Conservation (phyloP, 2,797 vertebrate species). For the Girardinus metallicus region DNA sequence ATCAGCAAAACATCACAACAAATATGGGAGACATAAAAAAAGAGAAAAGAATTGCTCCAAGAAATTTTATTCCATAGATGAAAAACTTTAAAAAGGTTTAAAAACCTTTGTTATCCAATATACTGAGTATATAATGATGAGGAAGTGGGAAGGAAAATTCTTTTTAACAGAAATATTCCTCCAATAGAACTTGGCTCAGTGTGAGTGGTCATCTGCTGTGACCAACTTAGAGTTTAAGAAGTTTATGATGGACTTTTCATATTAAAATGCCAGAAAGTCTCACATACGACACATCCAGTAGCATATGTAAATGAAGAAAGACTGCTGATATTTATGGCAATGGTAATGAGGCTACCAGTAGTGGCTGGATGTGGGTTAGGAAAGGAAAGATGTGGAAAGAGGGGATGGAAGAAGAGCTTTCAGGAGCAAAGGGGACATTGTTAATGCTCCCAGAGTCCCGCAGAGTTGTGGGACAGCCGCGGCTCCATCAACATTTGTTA, state of each 20-base stretch:
- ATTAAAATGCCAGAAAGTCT: conserved; percentile 25
- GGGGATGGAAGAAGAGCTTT: conserved; percentile 48
- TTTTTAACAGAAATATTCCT: neutral
- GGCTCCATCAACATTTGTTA: conserved; percentile 60
- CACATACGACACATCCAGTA: conserved; percentile 26
- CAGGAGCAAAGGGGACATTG: conserved; percentile 46
- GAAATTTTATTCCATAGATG: neutral
- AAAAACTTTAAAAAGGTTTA: neutral
- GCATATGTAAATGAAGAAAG: conserved; percentile 45
- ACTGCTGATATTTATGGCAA: conserved; percentile 34
- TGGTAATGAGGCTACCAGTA: conserved; percentile 22
- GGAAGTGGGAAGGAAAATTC: neutral
- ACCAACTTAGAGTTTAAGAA: neutral
- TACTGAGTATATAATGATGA: neutral
- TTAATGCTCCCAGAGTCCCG: conserved; percentile 55
- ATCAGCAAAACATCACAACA: neutral
- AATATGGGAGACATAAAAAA: neutral
- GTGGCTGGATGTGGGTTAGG: conserved; percentile 36
- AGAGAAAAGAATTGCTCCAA: neutral
- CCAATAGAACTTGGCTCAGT: neutral
- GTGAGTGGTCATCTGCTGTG: neutral
- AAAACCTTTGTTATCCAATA: neutral
- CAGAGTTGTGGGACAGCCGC: conserved; percentile 44
- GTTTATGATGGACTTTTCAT: neutral
- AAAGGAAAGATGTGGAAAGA: conserved; percentile 43